phyloP scores from a whole-genome alignment of 1,140 invertebrate genomes.

The Cotesia glomerata region DNA sequence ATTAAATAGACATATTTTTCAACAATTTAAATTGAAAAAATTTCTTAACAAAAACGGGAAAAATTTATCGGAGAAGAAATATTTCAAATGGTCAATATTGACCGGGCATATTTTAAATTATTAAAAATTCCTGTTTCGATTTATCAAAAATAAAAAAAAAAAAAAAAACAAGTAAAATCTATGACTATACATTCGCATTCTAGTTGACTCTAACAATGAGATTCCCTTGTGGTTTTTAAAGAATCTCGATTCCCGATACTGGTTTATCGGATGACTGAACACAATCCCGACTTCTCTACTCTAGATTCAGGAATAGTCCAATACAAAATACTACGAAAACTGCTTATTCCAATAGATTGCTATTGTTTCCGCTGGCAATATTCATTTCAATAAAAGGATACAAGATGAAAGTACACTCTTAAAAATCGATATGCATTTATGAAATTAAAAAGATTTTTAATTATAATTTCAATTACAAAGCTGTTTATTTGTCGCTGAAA shows the following conservation, averaged over 20 bases:
- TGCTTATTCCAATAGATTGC: conserved; percentile 10
- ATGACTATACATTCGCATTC: not conserved
- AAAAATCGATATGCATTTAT: not conserved
- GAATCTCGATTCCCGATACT: conserved; percentile 8
- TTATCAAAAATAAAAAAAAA: too few species aligned
- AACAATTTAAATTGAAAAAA: too few species aligned
- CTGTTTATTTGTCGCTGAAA: too few species aligned
- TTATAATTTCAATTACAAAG: too few species aligned
- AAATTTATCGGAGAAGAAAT: too few species aligned
- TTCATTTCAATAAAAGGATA: not conserved
- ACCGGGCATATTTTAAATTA: too few species aligned
- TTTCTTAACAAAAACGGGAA: too few species aligned
- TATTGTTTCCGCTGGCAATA: conserved; percentile 4
- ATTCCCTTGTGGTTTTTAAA: conserved; percentile 9
- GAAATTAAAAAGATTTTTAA: not conserved
- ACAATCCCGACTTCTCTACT: conserved; percentile 1
- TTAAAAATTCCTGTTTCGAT: too few species aligned
- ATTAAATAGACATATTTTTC: too few species aligned
- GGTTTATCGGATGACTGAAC: conserved; percentile 21
- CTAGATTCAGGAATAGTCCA: not conserved
- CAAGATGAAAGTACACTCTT: not conserved
- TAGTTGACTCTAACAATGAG: not conserved
- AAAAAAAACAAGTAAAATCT: not conserved
- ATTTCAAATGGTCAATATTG: too few species aligned
- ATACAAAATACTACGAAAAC: not conserved